These are phyloP conservation scores for Misgurnus anguillicaudatus DNA, from an alignment of 2,113 vertebrate genomes.

Conservation along the genomic window DNA sequence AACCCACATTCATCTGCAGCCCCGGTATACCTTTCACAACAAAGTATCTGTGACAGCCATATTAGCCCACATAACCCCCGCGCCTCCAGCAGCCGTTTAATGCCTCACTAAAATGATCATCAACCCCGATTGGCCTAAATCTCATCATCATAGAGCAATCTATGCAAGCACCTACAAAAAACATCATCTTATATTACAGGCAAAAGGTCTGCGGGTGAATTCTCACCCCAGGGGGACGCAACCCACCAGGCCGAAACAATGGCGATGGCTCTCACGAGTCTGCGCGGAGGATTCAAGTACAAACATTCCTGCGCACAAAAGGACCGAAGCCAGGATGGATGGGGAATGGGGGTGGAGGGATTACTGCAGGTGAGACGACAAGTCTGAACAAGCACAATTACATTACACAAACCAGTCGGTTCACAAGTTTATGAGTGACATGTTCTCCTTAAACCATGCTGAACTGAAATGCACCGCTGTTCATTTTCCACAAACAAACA, in stretches of 20 bases:
- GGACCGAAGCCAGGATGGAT: constrained; percentile 8
- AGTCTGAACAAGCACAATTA: constrained; percentile 51
- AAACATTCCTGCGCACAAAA: constrained; percentile 64
- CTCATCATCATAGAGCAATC: constrained; percentile 9
- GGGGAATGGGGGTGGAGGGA: neutral
- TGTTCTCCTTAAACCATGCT: neutral
- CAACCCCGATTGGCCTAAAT: neutral
- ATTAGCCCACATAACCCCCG: neutral
- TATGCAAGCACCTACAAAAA: constrained; percentile 1
- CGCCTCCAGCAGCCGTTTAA: neutral
- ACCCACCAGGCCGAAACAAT: constrained; percentile 14
- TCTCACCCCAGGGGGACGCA: constrained; percentile 11
- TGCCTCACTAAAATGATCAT: neutral
- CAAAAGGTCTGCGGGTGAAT: neutral
- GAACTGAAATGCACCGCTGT: neutral
- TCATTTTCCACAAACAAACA: neutral
- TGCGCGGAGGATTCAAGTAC: constrained; percentile 48
- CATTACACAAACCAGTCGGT: constrained; percentile 53
- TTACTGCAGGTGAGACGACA: constrained; percentile 50
- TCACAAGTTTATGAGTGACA: constrained; percentile 37
- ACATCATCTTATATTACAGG: constrained; percentile 17
- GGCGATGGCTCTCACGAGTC: constrained; percentile 9
- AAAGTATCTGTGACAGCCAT: neutral
- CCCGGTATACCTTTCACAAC: neutral
- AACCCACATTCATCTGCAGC: no score